Conservation (phyloP, 2,113 vertebrate species). For the Sceloporus tristichus region DNA sequence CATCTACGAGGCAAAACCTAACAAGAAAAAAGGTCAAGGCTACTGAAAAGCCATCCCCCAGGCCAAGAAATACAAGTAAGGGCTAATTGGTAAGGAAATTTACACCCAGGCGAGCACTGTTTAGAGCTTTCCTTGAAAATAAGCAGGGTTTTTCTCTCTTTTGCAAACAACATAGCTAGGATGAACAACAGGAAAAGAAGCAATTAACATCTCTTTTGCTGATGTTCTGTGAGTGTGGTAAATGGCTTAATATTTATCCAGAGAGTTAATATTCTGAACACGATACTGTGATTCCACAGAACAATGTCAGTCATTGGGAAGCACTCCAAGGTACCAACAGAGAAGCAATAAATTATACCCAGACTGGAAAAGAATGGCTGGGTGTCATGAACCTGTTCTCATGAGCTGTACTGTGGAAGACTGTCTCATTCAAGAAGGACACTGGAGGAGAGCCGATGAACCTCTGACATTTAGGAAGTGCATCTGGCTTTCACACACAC, state of each 20-base stretch:
- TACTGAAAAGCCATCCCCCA: background rate
- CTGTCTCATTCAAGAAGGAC: too few species aligned
- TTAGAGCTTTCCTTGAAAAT: background rate
- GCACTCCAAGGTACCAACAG: too few species aligned
- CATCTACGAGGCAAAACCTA: background rate
- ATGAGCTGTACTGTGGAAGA: too few species aligned
- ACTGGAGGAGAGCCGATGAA: too few species aligned
- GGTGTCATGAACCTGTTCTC: too few species aligned
- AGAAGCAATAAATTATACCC: too few species aligned
- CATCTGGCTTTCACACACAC: too few species aligned
- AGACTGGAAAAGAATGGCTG: too few species aligned
- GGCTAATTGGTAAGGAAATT: background rate
- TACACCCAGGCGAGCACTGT: background rate
- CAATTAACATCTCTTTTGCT: background rate
- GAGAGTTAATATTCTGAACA: too few species aligned
- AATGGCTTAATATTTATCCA: background rate
- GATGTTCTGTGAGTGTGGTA: background rate
- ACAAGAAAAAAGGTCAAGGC: background rate
- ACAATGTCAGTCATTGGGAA: too few species aligned
- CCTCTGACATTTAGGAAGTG: too few species aligned
- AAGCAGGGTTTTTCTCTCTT: background rate
- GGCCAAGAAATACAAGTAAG: background rate
- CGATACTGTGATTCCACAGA: too few species aligned
- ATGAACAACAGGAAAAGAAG: background rate
- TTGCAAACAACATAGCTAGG: background rate